These are phyloP conservation scores for Suricata suricatta DNA, from an alignment of 2,113 vertebrate genomes.

Conservation along the genomic window DNA sequence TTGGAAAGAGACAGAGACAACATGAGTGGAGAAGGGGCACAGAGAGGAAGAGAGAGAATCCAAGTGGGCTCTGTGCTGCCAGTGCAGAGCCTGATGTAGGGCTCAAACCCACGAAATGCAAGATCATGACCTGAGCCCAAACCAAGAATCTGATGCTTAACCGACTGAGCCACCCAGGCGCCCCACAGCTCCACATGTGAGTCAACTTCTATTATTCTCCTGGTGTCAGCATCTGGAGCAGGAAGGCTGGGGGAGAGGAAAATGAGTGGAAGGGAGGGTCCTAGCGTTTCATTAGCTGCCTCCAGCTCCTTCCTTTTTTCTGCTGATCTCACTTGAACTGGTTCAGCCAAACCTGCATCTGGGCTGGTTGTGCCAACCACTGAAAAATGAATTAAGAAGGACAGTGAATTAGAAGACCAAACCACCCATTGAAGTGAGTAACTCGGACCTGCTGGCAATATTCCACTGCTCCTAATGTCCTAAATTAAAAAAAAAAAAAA, in stretches of 20 bases:
- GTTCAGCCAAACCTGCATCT: slow-evolving; percentile 68
- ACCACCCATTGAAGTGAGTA: slow-evolving; percentile 69
- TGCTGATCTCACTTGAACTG: slow-evolving; percentile 70
- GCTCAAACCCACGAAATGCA: no score
- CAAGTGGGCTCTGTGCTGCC: no score
- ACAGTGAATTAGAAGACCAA: slow-evolving; percentile 81
- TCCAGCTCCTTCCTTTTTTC: slow-evolving; percentile 58
- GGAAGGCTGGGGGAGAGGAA: neutral
- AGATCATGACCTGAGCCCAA: no score
- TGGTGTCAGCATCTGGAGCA: neutral
- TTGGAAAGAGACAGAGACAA: no score
- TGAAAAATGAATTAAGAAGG: slow-evolving; percentile 76
- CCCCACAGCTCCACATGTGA: no score
- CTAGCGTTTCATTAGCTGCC: slow-evolving; percentile 46
- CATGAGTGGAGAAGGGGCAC: no score
- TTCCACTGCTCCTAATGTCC: slow-evolving; percentile 21
- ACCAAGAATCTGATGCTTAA: no score
- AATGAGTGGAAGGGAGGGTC: neutral
- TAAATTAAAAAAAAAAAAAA: slow-evolving; percentile 73
- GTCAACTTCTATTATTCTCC: neutral
- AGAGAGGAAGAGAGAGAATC: no score
- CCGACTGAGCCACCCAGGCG: no score
- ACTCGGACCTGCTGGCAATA: slow-evolving; percentile 69
- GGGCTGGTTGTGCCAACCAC: slow-evolving; percentile 56
- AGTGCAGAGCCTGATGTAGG: no score